Base-by-base conservation (phyloP, 2,797 vertebrate genomes). In the Typhlichthys subterraneus region DNA sequence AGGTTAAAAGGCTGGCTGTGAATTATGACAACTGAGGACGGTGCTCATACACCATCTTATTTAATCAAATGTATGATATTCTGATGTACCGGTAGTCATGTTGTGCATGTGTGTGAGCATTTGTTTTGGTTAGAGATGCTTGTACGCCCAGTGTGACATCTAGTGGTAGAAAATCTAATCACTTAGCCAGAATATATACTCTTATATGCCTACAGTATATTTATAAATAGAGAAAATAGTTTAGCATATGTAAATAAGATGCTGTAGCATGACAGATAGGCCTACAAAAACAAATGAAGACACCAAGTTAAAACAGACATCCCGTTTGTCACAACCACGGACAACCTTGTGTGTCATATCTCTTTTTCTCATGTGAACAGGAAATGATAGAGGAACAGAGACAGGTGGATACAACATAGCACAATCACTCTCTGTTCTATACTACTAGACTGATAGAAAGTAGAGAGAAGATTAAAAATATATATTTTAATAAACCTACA, bases 241-340 rank as follows among this genome's bases (percentile, higher is more conserved):
- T 23, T 23, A 23, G 23, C 23, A 23, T 46, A 48, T 2, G 57
- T 49, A 59, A 50, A n/a, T 14, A 2, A 11, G 4, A 2, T 31
- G 10, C 50, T 45, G 54, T 50, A 68, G 4, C 3, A 19, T 19
- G 19, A 23, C 23, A 46, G 19, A 65, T 52, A 23, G 23, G 23
- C 23, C 23, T 23, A 23, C 23, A 23, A 23, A 0, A 61, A 63
- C 1, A 57, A 53, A 38, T 4, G 45, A 54, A 72, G 69, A 75
- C 73, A 60, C 69, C 12, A 3, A 2, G 51, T 50, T 53, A 42
- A 59, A 71, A 3, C 79, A 67, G 58, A 87, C 87, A 87, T 90
- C 87, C 82, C 79, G 81, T 81, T 85, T 84, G 19, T 69, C 33
- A 72, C 33, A 78, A 75, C n/a, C 70, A 38, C 33, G 33, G 33